phyloP scores from a whole-genome alignment of 2,888 invertebrate genomes.

The Folsomia candida region DNA sequence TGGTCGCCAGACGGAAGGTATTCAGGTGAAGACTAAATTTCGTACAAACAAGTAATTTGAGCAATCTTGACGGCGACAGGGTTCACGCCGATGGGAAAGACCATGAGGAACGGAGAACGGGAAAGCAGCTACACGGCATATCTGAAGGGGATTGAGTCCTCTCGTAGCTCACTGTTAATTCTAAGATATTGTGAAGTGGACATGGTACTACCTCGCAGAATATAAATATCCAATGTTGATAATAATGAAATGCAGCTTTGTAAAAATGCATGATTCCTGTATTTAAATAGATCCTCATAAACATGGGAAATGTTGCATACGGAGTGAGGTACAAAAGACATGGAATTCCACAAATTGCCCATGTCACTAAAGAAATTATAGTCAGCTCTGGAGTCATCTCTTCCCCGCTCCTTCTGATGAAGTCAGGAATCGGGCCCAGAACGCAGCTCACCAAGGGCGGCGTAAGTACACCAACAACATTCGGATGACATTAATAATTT shows the following conservation, averaged over 20 bases:
- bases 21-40: too few species aligned
- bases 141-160: not conserved
- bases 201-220: too few species aligned
- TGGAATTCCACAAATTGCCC: not conserved
- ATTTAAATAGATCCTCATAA: too few species aligned
- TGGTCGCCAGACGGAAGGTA: not conserved
- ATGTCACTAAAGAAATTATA: not conserved
- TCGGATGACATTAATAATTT: too few species aligned
- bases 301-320: not conserved
- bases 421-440: not conserved
- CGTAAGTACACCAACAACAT: too few species aligned
- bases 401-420: not conserved
- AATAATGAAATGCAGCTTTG: too few species aligned
- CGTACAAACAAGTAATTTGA: too few species aligned
- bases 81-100: not conserved
- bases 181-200: not conserved
- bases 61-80: too few species aligned
- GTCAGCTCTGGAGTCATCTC: not conserved
- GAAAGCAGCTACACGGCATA: not conserved
- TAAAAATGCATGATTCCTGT: too few species aligned
- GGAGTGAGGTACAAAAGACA: constrained; percentile 23
- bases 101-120: not conserved
- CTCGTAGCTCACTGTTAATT: not conserved
- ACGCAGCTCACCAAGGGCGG: too few species aligned
- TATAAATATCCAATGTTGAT: too few species aligned